A percentile compares a stretch with the other conserved stretches of the same genome.
Conservation (phyloP, 2,797 vertebrate species). For the Vireo griseus region DNA sequence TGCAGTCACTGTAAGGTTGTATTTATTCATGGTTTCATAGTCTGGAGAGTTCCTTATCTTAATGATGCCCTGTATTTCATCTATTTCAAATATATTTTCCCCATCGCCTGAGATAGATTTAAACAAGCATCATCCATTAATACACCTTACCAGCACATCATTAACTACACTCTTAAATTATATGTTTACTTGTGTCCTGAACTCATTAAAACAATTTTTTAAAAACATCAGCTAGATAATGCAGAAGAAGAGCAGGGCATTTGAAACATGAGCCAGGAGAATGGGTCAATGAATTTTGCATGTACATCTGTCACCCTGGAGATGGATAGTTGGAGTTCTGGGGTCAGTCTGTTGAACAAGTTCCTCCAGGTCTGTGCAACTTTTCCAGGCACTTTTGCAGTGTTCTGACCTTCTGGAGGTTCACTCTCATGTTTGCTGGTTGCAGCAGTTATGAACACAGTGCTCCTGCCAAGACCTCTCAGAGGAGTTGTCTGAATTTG, state of each 20-base stretch:
- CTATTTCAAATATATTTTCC: slow-evolving; percentile 56
- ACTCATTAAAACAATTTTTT: neutral
- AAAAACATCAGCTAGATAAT: neutral
- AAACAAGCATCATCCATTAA: neutral
- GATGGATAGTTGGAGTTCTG: neutral
- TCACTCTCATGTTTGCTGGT: neutral
- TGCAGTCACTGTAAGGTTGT: slow-evolving; percentile 45
- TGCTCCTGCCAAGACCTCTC: neutral
- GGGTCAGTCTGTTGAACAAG: neutral
- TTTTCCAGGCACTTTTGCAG: neutral
- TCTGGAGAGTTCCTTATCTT: slow-evolving; percentile 53
- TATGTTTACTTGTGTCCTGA: neutral
- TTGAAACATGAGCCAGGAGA: neutral
- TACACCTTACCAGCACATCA: neutral
- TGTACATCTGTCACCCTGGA: neutral
- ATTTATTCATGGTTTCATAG: slow-evolving; percentile 42
- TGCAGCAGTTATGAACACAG: neutral
- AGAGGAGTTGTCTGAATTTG: neutral
- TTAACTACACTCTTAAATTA: neutral
- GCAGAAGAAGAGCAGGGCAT: neutral
- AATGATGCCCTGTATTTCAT: slow-evolving; percentile 48
- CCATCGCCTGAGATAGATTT: slow-evolving; percentile 33
- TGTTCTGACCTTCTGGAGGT: neutral
- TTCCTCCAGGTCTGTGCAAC: neutral
- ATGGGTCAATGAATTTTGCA: neutral